Base-by-base conservation (phyloP, 1,140 invertebrate genomes). In the Aphaenogaster rudis region DNA sequence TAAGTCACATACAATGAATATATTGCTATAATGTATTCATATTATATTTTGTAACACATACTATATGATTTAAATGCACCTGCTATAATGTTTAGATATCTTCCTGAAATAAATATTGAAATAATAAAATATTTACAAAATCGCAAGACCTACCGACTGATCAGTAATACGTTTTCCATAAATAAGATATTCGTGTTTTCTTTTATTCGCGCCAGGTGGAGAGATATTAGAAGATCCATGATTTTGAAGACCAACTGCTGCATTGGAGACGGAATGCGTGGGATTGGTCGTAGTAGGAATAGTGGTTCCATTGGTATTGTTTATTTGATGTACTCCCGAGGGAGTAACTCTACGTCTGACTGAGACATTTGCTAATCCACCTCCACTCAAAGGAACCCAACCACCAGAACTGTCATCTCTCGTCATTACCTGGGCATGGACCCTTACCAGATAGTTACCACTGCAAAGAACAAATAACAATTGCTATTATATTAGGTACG, bases 381-480 rank as follows among this genome's bases (percentile, higher is more conserved):
- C 98, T 90, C 98, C 98, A 88, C 98, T 98, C 94, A 99, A 96
- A 90, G 98, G 98, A 93, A 99, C 97, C 99, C 99, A 99, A 89
- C 98, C 98, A 88, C 98, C 99, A 77, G 98, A 98, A 94, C 98
- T 98, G 95, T 99, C 99, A 97, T 99, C 99, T 91, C 99, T 97
- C 94, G 98, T 99, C 99, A 99, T 99, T 96, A 99, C 99, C 97
- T 99, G 99, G 96, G 99, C 99, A 94, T 98, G 98, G 93, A 99
- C 98, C 95, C 98, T 98, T 96, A 99, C 99, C 97, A 99, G 96
- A 96, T 97, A 98, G 96, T 97, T 97, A 95, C 97, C 98, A 97
- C 98, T 98, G 96, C 85, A 97, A 97, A 28, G 54, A 84, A 97
- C 11, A 74, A 86, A 54, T 52, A 61, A 64, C 15, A 84, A 76